These are phyloP conservation scores for Dicrostonyx torquatus DNA, from an alignment of 2,797 vertebrate genomes.

Conservation along the genomic window DNA sequence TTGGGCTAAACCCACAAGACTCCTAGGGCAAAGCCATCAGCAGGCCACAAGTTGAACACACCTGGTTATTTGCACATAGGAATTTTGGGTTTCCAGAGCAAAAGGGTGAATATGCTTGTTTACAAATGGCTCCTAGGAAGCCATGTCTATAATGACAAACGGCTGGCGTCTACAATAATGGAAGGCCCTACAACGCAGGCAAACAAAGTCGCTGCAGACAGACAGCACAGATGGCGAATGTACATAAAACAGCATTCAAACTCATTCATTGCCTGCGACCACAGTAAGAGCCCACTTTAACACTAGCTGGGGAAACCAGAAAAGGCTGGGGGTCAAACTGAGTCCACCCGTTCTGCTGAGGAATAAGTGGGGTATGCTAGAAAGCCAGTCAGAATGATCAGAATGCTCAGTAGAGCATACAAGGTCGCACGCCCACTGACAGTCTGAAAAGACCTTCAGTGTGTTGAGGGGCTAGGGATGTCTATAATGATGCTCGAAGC, in stretches of 20 bases:
- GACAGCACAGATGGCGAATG: not conserved
- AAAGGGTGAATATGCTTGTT: not conserved
- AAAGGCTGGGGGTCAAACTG: not conserved
- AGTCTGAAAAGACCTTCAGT: not conserved
- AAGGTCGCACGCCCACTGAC: fast-evolving
- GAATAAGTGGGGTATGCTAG: not conserved
- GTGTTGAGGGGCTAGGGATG: too few species aligned
- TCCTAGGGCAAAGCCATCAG: not conserved
- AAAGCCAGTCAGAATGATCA: not conserved
- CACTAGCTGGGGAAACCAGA: not conserved
- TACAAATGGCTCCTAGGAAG: not conserved
- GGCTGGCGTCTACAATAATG: not conserved
- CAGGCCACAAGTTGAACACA: not conserved
- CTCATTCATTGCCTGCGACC: not conserved
- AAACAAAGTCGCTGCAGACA: not conserved
- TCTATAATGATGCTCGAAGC: not conserved
- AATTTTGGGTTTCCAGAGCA: not conserved
- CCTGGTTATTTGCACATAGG: not conserved
- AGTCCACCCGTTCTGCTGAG: not conserved
- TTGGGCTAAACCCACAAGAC: not conserved
- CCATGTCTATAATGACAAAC: not conserved
- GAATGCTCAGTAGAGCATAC: too few species aligned
- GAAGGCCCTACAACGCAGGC: not conserved
- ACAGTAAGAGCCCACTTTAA: not conserved
- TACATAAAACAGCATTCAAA: not conserved